Evolutionary conservation across 2,113 vertebrate genomes (phyloP).

Genomic region (Danio rerio): DNA sequence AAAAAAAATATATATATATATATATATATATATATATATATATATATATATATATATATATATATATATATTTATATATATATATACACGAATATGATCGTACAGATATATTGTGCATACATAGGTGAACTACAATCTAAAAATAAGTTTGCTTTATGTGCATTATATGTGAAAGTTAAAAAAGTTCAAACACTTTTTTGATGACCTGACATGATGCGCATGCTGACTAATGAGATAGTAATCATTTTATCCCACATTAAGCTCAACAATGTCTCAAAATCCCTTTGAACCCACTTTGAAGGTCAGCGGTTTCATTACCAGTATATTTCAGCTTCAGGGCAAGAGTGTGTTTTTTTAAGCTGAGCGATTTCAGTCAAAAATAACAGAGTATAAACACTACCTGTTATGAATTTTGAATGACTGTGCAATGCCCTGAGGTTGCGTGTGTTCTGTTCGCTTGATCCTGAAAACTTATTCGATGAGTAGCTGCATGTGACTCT

Average conservation of each 20-base stretch:
- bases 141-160: not conserved
- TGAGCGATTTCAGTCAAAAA: conserved; percentile 15
- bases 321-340: not conserved
- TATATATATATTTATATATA: too few relatives aligned
- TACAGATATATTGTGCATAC: not conserved
- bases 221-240: not conserved
- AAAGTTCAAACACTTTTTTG: not conserved
- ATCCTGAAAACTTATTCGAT: conserved; percentile 35
- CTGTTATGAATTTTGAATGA: conserved; percentile 28
- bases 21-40: too few relatives aligned
- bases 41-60: too few relatives aligned
- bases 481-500: conserved; percentile 26
- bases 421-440: conserved; percentile 31
- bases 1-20: too few relatives aligned
- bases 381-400: not conserved
- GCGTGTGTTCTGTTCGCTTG: conserved; percentile 12
- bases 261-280: not conserved
- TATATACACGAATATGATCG: not conserved
- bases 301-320: not conserved
- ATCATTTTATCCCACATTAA: not conserved
- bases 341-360: not conserved
- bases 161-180: not conserved
- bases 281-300: not conserved
- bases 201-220: not conserved
- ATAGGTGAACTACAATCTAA: not conserved